Evolutionary conservation across 2,113 vertebrate species (phyloP).

Genomic region (Hystrix brachyura): DNA sequence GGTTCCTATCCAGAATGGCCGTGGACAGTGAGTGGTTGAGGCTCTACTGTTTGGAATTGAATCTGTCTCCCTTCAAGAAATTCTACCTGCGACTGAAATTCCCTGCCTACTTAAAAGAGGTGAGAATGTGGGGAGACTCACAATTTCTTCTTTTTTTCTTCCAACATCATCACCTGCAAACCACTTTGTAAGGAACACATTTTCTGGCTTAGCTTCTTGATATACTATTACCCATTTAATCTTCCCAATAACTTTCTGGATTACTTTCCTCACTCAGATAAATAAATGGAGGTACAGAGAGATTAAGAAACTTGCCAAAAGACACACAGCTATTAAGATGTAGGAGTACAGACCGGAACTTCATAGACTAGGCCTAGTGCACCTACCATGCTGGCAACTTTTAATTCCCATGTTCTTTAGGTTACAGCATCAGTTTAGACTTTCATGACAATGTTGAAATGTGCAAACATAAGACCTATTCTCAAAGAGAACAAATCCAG

Average conservation of each 20-base stretch:
- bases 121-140: not conserved
- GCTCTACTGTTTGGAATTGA: not conserved
- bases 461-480: not conserved
- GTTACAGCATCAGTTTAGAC: not conserved
- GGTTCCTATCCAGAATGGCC: not conserved
- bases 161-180: not conserved
- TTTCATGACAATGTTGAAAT: not conserved
- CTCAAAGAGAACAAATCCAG: slow-evolving; percentile 19
- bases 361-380: not conserved
- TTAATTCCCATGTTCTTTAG: slow-evolving; percentile 26
- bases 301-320: not conserved
- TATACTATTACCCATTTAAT: not conserved
- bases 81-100: not conserved
- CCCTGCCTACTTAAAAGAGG: slow-evolving; percentile 26
- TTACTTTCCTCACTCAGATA: not conserved
- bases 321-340: not conserved
- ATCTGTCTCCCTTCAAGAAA: slow-evolving; percentile 34
- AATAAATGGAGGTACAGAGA: not conserved
- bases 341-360: not conserved
- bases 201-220: not conserved
- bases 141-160: not conserved
- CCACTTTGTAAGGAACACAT: not conserved
- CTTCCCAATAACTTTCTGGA: not conserved
- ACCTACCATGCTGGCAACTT: not conserved
- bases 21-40: fast-evolving